Evolutionary conservation across 2,888 invertebrate species (phyloP), one percentile per base, ranked within the genome.

Genomic region (Ophion costatus): DNA sequence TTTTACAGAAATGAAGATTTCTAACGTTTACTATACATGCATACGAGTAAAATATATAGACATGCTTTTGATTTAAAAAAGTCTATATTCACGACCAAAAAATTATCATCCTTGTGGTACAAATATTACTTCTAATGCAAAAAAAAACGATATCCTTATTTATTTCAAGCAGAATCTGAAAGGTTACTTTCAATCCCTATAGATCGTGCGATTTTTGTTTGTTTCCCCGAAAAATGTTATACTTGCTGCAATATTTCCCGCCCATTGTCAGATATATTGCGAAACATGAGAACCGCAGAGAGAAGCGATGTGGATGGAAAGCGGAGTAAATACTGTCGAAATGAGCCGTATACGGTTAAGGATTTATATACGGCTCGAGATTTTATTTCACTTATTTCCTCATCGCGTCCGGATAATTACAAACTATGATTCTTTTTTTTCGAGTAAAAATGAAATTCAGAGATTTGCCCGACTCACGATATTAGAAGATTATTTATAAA

Each of bases 401-500:
- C 45, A 24, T 61, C 64, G 33, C 83, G 45, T 73, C 61, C 80
- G 67, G 64, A 4, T 59, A 84, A 81, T 80, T 80, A 84, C 80
- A 80, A 80, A 78, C 74, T 74, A 56, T 29, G 66, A 38, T 24
- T 71, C 14, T 63, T 71, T 59, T 59, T 57, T 17, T 24, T 74
- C 70, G 56, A 66, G 76, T 84, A 80, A 69, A 85, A 82, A 82
- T 79, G 66, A 66, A 76, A 33, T 85, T 77, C 56, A 38, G 80
- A 80, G 73, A 73, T 77, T 74, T 56, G 61, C 80, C 73, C 64
- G 78, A 74, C 81, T 76, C 79, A 78, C 78, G 75, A 66, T 63
- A 33, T 24, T 82, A 67, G 61, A 38, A 74, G 33, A 64, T 20
- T 80, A 59, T 78, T 67, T n/a, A 45, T 17, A 63, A 56, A 75